These are phyloP conservation scores for Schizopygopsis malacanthus DNA, from an alignment of 2,797 vertebrate genomes.

Conservation along the genomic window DNA sequence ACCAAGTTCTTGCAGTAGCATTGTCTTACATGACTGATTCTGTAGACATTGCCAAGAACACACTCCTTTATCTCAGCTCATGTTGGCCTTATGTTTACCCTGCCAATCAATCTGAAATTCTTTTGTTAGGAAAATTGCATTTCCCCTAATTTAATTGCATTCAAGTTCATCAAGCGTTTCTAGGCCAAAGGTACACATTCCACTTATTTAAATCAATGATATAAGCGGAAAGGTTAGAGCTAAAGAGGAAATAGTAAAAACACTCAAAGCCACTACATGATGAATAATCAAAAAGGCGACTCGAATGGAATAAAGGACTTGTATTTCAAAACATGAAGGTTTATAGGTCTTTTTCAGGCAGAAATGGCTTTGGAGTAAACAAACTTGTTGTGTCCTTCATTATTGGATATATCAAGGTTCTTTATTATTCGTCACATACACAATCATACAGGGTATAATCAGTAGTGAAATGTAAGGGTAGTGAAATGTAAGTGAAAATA, in stretches of 20 bases:
- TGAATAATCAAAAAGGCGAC: conserved; percentile 17
- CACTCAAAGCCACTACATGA: conserved; percentile 20
- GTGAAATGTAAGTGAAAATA: no score
- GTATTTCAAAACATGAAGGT: background rate
- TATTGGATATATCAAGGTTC: no score
- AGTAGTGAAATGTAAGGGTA: no score
- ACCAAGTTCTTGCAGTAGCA: background rate
- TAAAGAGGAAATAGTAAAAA: conserved; percentile 41
- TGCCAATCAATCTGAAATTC: conserved; percentile 56
- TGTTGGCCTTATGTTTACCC: conserved; percentile 28
- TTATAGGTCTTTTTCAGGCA: background rate
- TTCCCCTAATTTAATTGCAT: conserved; percentile 59
- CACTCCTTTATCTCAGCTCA: conserved; percentile 29
- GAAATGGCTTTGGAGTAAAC: background rate
- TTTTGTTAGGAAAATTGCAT: conserved; percentile 60
- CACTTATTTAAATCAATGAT: conserved; percentile 49
- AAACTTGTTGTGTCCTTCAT: conserved; percentile 2
- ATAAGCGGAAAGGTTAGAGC: conserved; percentile 37
- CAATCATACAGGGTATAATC: no score
- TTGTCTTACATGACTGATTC: conserved; percentile 2
- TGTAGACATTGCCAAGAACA: conserved; percentile 41
- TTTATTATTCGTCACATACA: no score
- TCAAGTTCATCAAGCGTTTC: conserved; percentile 55
- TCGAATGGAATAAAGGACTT: conserved; percentile 6
- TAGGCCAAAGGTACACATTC: conserved; percentile 41